A percentile compares a stretch with the other conserved stretches of the same genome.
Conservation (phyloP, 1,140 invertebrate genomes). For the Euborellia annulipes region DNA sequence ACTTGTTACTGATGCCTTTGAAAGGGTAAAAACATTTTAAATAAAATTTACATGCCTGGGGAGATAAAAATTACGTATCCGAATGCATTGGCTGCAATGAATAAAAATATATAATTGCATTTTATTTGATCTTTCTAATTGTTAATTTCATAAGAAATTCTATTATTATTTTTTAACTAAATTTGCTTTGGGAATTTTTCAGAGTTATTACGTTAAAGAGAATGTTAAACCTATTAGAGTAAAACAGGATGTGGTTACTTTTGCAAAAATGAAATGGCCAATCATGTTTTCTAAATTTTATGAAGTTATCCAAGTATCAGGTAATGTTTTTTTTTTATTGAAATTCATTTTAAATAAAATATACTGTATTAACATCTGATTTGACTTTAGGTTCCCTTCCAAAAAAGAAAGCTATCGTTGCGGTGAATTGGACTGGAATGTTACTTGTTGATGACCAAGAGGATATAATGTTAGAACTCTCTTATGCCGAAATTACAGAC, state of each 20-base stretch:
- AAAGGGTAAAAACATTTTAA: conserved; percentile 27
- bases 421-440: conserved; percentile 85
- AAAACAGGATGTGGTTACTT: conserved; percentile 81
- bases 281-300: conserved; percentile 82
- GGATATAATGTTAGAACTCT: conserved; percentile 74
- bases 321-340: conserved; percentile 20
- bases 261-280: conserved; percentile 85
- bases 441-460: conserved; percentile 83
- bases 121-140: no score
- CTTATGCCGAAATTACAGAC: conserved; percentile 68
- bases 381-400: conserved; percentile 59
- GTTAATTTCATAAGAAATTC: no score
- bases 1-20: conserved; percentile 36
- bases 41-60: conserved; percentile 14
- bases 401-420: conserved; percentile 75
- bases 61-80: no score
- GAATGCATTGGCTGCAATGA: no score
- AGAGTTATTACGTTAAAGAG: conserved; percentile 40
- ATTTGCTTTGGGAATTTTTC: no score
- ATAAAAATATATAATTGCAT: no score
- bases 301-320: conserved; percentile 41
- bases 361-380: no score
- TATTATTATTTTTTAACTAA: conserved; percentile 6
- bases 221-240: conserved; percentile 36
- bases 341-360: not conserved